phyloP scores from a whole-genome alignment of 2,113 vertebrate genomes.

The Ptilorrhoa leucosticta region DNA sequence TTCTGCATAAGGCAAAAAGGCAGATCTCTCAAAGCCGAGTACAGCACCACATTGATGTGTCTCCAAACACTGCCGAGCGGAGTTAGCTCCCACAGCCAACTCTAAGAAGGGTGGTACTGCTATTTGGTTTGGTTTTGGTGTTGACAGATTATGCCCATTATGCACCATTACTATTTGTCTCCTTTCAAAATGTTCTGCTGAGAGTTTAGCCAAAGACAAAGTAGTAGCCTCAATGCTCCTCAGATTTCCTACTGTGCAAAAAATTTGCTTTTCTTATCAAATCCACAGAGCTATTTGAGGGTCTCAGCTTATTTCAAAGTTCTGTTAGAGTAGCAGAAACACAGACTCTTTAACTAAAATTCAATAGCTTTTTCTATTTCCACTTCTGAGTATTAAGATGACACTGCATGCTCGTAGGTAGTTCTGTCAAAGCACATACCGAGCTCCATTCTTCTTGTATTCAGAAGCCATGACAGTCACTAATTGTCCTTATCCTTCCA shows the following conservation, averaged over 20 bases:
- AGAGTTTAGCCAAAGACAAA: neutral
- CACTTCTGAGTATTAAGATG: neutral
- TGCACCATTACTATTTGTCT: neutral
- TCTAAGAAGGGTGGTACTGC: neutral
- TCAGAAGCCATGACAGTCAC: neutral
- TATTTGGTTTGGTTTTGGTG: no score
- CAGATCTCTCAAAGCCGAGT: neutral
- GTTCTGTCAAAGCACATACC: neutral
- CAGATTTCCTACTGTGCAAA: neutral
- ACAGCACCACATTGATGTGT: fast-evolving
- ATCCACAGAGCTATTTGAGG: neutral
- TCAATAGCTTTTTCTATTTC: neutral
- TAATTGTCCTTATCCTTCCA: neutral
- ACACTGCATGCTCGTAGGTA: neutral
- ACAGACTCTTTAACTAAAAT: neutral
- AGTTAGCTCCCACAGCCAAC: neutral
- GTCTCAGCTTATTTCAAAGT: neutral
- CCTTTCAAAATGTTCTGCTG: neutral
- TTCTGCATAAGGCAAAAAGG: neutral
- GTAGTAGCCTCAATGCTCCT: neutral
- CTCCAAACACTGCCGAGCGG: neutral
- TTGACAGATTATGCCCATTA: neutral
- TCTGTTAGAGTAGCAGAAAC: neutral
- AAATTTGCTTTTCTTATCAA: neutral
- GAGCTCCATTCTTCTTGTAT: neutral